Percentiles rank a stretch among this genome's conserved stretches.
Evolutionary conservation across 1,140 invertebrate species (phyloP).

Genomic region (Chironomus striatipennis): DNA sequence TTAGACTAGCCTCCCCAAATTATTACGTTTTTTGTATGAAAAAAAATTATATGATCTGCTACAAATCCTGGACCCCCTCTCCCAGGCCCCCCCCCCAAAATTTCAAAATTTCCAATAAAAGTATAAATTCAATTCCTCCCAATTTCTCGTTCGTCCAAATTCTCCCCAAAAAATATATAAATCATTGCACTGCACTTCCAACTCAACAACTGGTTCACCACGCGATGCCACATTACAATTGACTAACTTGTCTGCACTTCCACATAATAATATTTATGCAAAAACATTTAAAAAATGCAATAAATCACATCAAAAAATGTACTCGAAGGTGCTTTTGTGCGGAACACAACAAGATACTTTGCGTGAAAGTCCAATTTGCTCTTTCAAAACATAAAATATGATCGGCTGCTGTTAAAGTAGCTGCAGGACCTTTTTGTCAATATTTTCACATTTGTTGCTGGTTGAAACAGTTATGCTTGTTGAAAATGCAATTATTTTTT

Average conservation of each 20-base stretch:
- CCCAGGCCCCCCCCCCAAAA: too few species aligned
- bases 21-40: too few species aligned
- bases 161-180: too few species aligned
- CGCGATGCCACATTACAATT: background rate
- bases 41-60: too few species aligned
- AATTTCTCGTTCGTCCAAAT: too few species aligned
- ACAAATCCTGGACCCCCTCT: too few species aligned
- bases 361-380: background rate
- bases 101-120: too few species aligned
- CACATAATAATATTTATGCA: constrained; percentile 9
- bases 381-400: background rate
- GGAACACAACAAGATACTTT: background rate
- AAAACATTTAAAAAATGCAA: constrained; percentile 16
- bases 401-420: background rate
- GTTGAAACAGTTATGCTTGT: background rate
- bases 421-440: background rate
- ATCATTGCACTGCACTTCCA: too few species aligned
- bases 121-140: too few species aligned
- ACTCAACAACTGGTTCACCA: background rate
- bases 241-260: constrained; percentile 17
- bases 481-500: constrained; percentile 14
- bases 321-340: background rate
- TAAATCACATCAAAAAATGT: background rate
- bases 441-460: too few species aligned
- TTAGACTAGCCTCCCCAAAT: too few species aligned